Percentiles rank a stretch among this genome's conserved stretches.
These are phyloP conservation scores for Anthrax anthrax DNA, from an alignment of 2,888 invertebrate genomes.

Conservation along the genomic window DNA sequence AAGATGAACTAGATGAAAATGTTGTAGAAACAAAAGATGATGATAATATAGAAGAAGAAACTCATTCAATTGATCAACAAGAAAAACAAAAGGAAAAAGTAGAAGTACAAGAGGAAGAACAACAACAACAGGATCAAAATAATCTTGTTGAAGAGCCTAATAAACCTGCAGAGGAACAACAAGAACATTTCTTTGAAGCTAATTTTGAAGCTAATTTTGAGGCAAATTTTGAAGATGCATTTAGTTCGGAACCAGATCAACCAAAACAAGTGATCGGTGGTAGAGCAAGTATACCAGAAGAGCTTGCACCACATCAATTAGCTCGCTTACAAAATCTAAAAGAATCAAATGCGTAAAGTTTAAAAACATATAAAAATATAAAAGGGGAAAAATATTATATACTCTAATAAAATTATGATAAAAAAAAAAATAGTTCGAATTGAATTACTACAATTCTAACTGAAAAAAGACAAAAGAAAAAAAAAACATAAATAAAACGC, in stretches of 20 bases:
- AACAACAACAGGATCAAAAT: too few species aligned
- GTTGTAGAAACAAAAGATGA: slow-evolving; percentile 8
- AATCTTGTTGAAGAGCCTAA: not conserved
- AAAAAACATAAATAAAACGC: not conserved
- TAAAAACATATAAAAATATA: not conserved
- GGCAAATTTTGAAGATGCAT: slow-evolving; percentile 37
- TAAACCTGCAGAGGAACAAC: slow-evolving; percentile 15
- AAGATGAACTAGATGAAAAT: not conserved
- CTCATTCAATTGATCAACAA: not conserved
- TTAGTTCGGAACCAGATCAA: slow-evolving; percentile 28
- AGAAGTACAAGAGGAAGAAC: not conserved
- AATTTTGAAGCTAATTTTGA: slow-evolving; percentile 33
- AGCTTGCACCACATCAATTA: slow-evolving; percentile 75
- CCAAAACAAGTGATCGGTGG: slow-evolving; percentile 63
- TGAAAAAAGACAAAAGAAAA: too few species aligned
- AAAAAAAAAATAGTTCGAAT: not conserved
- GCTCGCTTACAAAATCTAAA: slow-evolving; percentile 77
- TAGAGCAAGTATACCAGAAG: slow-evolving; percentile 73
- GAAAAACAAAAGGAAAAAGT: not conserved
- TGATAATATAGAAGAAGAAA: slow-evolving; percentile 11
- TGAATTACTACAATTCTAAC: not conserved
- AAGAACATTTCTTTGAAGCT: slow-evolving; percentile 9
- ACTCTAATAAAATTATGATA: not conserved
- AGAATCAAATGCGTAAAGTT: slow-evolving; percentile 70
- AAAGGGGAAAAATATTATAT: not conserved